Percentiles rank a stretch among this genome's conserved stretches.
These are phyloP conservation scores for Talpa occidentalis DNA, from an alignment of 2,113 vertebrate species.

Conservation along the genomic window DNA sequence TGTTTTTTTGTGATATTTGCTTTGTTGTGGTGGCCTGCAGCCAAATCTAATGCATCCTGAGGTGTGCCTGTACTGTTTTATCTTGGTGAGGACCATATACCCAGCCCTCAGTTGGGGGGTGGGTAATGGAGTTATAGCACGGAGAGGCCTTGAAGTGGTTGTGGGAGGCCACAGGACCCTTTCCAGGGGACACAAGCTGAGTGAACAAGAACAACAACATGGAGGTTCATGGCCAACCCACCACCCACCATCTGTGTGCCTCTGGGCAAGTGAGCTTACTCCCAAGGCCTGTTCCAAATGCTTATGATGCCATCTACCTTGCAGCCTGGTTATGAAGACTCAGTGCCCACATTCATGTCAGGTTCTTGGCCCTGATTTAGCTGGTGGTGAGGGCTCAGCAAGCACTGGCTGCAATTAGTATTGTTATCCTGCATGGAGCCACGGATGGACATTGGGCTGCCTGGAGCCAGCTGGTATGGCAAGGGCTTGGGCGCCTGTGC, in stretches of 20 bases:
- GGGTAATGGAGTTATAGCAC: too few species aligned
- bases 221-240: not conserved
- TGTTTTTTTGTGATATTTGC: too few species aligned
- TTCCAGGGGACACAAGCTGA: not conserved
- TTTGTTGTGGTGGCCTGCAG: too few species aligned
- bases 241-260: not conserved
- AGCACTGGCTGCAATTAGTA: not conserved
- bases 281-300: not conserved
- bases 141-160: not conserved
- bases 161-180: not conserved
- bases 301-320: not conserved
- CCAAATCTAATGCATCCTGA: too few species aligned
- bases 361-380: not conserved
- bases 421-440: not conserved
- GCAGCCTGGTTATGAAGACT: not conserved
- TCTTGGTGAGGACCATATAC: not conserved
- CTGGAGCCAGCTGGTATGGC: not conserved
- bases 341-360: too few species aligned
- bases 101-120: fast-evolving
- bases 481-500: not conserved
- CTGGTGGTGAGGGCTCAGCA: not conserved
- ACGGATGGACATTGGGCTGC: not conserved
- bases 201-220: not conserved
- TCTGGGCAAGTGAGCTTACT: not conserved
- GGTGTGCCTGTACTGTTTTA: not conserved